Percentiles rank a stretch among this genome's conserved stretches.
Evolutionary conservation across 1,140 invertebrate genomes (phyloP).

Genomic region (Drosophila nikananu): DNA sequence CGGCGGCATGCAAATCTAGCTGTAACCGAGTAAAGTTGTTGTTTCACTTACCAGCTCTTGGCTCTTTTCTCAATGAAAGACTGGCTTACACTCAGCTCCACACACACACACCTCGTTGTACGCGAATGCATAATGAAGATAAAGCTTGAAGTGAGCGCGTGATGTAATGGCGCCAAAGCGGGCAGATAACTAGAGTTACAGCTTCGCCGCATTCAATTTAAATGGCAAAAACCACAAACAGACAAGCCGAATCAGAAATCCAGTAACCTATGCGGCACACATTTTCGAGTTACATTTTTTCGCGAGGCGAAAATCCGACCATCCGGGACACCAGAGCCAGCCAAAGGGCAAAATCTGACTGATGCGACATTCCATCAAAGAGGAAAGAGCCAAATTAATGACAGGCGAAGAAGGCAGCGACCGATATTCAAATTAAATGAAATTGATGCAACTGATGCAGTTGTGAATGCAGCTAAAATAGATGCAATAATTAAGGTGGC

Average conservation of each 20-base stretch:
- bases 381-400: conserved; percentile 1
- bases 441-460: conserved; percentile 64
- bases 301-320: conserved; percentile 4
- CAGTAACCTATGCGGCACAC: conserved; percentile 37
- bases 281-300: conserved; percentile 20
- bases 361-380: conserved; percentile 35
- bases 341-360: conserved; percentile 32
- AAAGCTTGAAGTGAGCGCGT: conserved; percentile 38
- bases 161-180: conserved; percentile 76
- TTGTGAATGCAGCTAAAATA: conserved; percentile 67
- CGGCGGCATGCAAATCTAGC: conserved; percentile 47
- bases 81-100: conserved; percentile 8
- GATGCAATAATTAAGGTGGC: conserved; percentile 76
- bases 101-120: not conserved
- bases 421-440: conserved; percentile 46
- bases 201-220: conserved; percentile 58
- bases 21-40: conserved; percentile 55
- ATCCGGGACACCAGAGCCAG: not conserved
- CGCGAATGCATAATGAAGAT: conserved; percentile 44
- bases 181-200: conserved; percentile 75
- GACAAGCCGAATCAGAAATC: conserved; percentile 12
- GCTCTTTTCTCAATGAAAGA: conserved; percentile 73
- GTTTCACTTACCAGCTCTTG: conserved; percentile 45
- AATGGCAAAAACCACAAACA: conserved; percentile 75
- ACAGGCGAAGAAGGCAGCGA: not conserved